Evolutionary conservation across 2,113 vertebrate genomes (phyloP).

Genomic region (Madoqua kirkii): DNA sequence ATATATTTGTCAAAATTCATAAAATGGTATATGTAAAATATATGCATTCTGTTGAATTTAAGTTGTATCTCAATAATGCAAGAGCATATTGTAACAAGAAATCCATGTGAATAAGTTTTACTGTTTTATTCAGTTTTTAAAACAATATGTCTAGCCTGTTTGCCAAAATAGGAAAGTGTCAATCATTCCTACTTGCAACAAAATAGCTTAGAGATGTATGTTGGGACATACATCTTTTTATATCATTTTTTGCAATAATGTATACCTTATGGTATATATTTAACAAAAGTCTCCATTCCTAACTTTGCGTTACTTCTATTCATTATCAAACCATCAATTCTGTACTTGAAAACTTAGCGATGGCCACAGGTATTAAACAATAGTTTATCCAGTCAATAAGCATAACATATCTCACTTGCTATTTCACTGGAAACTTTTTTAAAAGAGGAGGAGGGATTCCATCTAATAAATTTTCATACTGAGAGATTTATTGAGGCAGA

Average conservation of each 20-base stretch:
- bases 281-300: background rate
- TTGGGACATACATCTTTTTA: background rate
- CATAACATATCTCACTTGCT: background rate
- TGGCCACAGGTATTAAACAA: background rate
- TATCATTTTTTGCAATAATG: background rate
- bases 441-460: background rate
- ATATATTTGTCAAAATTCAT: background rate
- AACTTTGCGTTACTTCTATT: background rate
- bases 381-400: background rate
- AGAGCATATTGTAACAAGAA: background rate
- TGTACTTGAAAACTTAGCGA: background rate
- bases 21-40: background rate
- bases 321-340: background rate
- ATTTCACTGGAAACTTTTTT: constrained; percentile 4
- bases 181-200: background rate
- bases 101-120: background rate
- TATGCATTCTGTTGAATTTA: background rate
- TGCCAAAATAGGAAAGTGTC: background rate
- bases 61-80: background rate
- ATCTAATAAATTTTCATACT: constrained; percentile 35
- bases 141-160: background rate
- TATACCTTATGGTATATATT: background rate
- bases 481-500: constrained; percentile 48
- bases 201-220: background rate
- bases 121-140: constrained; percentile 1